Percentiles rank a stretch among this genome's conserved stretches.
These are phyloP conservation scores for Phaethon lepturus DNA, from an alignment of 2,113 vertebrate genomes.

Conservation along the genomic window DNA sequence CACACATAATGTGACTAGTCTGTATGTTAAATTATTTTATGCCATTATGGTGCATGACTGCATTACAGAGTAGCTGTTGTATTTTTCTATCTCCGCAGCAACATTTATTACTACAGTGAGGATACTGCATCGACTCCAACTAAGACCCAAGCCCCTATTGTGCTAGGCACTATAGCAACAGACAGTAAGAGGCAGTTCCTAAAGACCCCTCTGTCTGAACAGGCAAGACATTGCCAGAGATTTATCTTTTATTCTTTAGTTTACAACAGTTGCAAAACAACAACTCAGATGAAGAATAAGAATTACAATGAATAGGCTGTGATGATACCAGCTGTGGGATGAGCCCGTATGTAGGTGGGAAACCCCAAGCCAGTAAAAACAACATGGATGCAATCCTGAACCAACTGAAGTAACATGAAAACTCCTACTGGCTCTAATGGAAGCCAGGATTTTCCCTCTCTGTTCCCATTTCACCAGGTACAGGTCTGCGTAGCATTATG, in stretches of 20 bases:
- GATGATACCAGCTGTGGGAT: background rate
- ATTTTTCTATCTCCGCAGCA: background rate
- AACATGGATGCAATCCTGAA: background rate
- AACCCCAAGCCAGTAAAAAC: background rate
- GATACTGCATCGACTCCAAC: background rate
- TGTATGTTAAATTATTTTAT: background rate
- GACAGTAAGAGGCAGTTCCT: background rate
- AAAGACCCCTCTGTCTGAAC: background rate
- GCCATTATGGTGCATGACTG: background rate
- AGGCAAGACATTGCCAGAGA: background rate
- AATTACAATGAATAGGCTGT: background rate
- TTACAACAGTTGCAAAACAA: background rate
- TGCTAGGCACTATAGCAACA: slow-evolving; percentile 31
- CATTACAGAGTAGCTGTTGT: background rate
- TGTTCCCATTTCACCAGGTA: background rate
- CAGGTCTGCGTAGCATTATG: accelerated
- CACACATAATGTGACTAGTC: background rate
- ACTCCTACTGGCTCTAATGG: background rate
- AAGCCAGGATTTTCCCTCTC: background rate
- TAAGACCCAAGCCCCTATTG: slow-evolving; percentile 18
- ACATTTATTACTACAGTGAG: background rate
- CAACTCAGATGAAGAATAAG: background rate
- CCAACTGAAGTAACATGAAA: background rate
- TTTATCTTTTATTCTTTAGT: background rate
- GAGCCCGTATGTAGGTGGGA: background rate